Evolutionary conservation across 2,113 vertebrate species (phyloP).

Genomic region (Serilophus lunatus): DNA sequence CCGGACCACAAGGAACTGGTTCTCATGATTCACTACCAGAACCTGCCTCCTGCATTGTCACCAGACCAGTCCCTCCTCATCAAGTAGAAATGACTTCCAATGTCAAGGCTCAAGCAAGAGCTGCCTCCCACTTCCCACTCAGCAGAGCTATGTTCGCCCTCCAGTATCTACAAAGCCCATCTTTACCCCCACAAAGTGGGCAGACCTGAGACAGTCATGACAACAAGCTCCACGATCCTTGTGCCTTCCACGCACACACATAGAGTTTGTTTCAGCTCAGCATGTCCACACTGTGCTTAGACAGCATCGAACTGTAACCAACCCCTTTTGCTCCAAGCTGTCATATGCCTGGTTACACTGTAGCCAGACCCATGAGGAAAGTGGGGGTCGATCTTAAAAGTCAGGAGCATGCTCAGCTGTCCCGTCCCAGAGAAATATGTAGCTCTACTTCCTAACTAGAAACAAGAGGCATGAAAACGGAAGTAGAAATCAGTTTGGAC

Average conservation of each 20-base stretch:
- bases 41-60: neutral
- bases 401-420: neutral
- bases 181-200: neutral
- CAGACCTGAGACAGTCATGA: neutral
- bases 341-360: neutral
- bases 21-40: neutral
- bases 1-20: neutral
- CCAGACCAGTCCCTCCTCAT: neutral
- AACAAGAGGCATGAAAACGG: neutral
- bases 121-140: neutral
- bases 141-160: neutral
- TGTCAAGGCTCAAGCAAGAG: accelerated
- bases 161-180: neutral
- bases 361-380: neutral
- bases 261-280: neutral
- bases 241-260: neutral
- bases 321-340: neutral
- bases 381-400: accelerated
- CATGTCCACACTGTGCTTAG: neutral
- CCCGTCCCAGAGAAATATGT: neutral
- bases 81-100: neutral
- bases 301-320: neutral
- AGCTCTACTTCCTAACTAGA: neutral
- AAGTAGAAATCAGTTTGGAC: neutral
- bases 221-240: neutral